These are phyloP conservation scores for Gila robusta DNA, from an alignment of 2,797 vertebrate genomes.

Conservation along the genomic window DNA sequence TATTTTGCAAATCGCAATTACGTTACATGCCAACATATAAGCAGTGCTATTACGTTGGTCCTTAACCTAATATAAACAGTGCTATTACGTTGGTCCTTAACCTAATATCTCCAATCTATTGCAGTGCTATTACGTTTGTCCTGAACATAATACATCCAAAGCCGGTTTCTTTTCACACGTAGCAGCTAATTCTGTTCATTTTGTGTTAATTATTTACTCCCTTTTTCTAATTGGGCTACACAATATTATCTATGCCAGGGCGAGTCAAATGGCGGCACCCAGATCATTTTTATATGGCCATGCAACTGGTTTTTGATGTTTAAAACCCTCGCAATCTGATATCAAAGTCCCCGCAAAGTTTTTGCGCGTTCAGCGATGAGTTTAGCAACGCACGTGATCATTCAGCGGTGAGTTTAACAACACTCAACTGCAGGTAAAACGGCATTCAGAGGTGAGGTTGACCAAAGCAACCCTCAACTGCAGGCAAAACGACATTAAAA, in stretches of 20 bases:
- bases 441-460: not conserved
- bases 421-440: not conserved
- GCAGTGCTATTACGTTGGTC: too few relatives aligned
- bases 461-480: not conserved
- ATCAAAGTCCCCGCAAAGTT: too few relatives aligned
- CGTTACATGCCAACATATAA: too few relatives aligned
- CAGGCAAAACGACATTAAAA: not conserved
- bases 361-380: too few relatives aligned
- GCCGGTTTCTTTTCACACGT: not conserved
- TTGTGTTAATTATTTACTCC: not conserved
- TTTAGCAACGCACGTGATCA: too few relatives aligned
- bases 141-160: not conserved
- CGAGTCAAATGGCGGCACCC: too few relatives aligned
- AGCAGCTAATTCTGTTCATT: conserved; percentile 9
- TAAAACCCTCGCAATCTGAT: too few relatives aligned
- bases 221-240: not conserved
- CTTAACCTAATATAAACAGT: not conserved
- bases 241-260: too few relatives aligned
- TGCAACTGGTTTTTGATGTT: too few relatives aligned
- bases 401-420: not conserved
- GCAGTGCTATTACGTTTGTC: not conserved
- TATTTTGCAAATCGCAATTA: too few relatives aligned
- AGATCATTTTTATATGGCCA: too few relatives aligned
- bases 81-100: not conserved
- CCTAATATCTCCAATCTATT: not conserved